Conservation (phyloP, 2,888 invertebrate species). For the Pelosia muscerda region DNA sequence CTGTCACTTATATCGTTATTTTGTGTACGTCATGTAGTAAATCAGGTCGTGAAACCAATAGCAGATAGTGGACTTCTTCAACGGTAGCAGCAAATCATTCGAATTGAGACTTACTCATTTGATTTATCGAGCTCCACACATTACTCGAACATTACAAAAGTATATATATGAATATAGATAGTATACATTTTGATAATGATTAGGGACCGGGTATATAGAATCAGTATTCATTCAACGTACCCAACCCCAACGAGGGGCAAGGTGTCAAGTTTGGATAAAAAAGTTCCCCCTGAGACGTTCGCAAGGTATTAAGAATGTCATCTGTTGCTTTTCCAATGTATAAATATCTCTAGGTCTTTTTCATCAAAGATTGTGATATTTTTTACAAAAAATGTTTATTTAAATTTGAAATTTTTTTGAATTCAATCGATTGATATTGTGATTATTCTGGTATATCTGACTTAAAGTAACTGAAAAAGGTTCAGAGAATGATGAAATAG, state of each 20-base stretch:
- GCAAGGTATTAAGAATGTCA: constrained; percentile 39
- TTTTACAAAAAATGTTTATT: no score
- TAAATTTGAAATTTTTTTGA: no score
- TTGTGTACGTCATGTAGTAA: not conserved
- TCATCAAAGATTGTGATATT: not conserved
- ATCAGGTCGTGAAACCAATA: not conserved
- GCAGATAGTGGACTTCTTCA: not conserved
- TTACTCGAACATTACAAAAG: not conserved
- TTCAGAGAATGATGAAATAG: no score
- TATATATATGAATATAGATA: not conserved
- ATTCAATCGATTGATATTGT: no score
- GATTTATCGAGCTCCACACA: no score
- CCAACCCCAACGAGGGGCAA: constrained; percentile 29
- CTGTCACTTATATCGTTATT: no score
- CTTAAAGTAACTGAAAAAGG: no score
- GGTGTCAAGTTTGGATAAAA: constrained; percentile 46
- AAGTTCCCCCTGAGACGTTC: constrained; percentile 24
- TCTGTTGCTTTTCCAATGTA: constrained; percentile 32
- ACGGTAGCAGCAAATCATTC: not conserved
- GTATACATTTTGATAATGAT: not conserved
- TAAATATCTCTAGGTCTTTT: not conserved
- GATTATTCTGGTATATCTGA: not conserved
- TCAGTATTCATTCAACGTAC: constrained; percentile 50
- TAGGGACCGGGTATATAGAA: constrained; percentile 18
- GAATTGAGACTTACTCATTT: not conserved